phyloP scores from a whole-genome alignment of 2,113 vertebrate genomes.

The Orycteropus afer region DNA sequence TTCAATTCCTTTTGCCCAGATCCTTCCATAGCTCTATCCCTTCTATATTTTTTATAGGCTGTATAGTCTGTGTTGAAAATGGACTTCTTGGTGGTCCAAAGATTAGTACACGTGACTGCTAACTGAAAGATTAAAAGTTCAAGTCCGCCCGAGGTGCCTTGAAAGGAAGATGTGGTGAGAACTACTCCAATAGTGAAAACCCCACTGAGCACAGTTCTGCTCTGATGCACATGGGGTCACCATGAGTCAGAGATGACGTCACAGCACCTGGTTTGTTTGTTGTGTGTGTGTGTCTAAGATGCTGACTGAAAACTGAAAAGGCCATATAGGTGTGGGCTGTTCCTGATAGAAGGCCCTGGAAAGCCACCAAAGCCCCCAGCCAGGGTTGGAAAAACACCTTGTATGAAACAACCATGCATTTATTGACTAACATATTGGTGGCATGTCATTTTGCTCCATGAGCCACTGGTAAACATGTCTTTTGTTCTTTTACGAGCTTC shows the following conservation, averaged over 20 bases:
- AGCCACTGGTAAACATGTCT: background rate
- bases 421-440: background rate
- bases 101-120: background rate
- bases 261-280: background rate
- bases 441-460: background rate
- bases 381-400: background rate
- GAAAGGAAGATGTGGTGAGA: background rate
- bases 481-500: conserved; percentile 15
- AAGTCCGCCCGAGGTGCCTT: background rate
- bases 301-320: background rate
- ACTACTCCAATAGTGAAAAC: background rate
- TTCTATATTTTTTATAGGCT: background rate
- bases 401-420: background rate
- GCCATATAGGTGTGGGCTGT: background rate
- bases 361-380: background rate
- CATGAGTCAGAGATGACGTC: background rate
- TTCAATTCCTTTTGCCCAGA: background rate
- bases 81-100: background rate
- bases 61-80: background rate
- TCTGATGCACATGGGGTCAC: background rate
- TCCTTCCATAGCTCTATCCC: background rate
- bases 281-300: background rate
- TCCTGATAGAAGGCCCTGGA: background rate
- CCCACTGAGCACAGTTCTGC: background rate
- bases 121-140: background rate